A percentile compares a stretch with the other conserved stretches of the same genome.
Conservation (phyloP, 2,888 invertebrate genomes). For the Saturnia japonica region DNA sequence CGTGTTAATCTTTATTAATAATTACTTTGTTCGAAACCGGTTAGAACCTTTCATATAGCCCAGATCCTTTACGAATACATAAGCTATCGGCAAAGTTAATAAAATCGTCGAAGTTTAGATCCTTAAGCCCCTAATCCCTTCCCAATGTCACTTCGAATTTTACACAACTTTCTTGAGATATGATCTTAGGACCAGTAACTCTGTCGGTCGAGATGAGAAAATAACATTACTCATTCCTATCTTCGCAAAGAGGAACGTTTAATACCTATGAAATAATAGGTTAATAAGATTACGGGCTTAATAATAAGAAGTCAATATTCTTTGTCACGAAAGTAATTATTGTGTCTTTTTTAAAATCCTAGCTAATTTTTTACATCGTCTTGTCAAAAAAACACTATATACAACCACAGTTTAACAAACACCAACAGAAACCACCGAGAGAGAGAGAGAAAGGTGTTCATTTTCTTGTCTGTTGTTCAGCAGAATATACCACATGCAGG, state of each 20-base stretch:
- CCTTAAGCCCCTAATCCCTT: slow-evolving; percentile 51
- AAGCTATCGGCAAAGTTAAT: slow-evolving; percentile 54
- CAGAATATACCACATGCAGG: no score
- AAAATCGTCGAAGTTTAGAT: slow-evolving; percentile 53
- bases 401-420: no score
- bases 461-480: background rate
- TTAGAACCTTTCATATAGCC: slow-evolving; percentile 30
- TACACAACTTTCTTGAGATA: slow-evolving; percentile 50
- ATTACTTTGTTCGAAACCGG: slow-evolving; percentile 36
- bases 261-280: background rate
- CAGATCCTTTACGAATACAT: slow-evolving; percentile 44
- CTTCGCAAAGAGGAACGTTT: slow-evolving; percentile 1
- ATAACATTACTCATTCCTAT: slow-evolving; percentile 20
- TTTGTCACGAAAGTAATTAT: background rate
- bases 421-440: no score
- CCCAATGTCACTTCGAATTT: slow-evolving; percentile 50
- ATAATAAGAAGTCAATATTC: background rate
- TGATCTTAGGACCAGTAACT: slow-evolving; percentile 37
- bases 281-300: background rate
- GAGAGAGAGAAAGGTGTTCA: background rate
- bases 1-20: slow-evolving; percentile 37
- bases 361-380: background rate
- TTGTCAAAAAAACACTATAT: background rate
- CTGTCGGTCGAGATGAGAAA: slow-evolving; percentile 24
- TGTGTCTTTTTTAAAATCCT: background rate